A percentile compares a stretch with the other conserved stretches of the same genome.
phyloP scores from a whole-genome alignment of 2,113 vertebrate genomes.

The Vimba vimba region DNA sequence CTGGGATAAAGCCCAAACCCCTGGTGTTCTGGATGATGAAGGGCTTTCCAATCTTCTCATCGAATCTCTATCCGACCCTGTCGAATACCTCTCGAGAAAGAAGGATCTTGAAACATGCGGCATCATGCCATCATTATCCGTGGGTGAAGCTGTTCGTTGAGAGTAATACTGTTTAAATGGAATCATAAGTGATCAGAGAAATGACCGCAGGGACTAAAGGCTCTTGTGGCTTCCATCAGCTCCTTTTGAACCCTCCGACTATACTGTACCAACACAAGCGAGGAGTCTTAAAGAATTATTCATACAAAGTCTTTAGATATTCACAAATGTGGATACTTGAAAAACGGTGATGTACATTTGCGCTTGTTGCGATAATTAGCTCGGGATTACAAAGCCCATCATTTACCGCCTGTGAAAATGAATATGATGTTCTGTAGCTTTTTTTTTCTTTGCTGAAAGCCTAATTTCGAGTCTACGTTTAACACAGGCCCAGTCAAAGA shows the following conservation, averaged over 20 bases:
- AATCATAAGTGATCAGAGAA: constrained; percentile 33
- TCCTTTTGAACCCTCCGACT: background rate
- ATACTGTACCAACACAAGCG: background rate
- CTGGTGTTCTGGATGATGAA: constrained; percentile 35
- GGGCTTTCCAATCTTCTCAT: constrained; percentile 31
- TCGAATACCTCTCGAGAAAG: constrained; percentile 16
- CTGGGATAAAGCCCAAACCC: constrained; percentile 45
- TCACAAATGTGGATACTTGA: constrained; percentile 58
- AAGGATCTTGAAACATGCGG: constrained; percentile 19
- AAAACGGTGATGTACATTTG: constrained; percentile 65
- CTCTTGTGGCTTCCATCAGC: background rate
- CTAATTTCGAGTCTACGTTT: background rate
- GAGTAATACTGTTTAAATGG: constrained; percentile 29
- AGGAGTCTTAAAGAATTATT: constrained; percentile 66
- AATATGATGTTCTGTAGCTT: background rate
- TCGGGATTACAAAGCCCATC: constrained; percentile 21
- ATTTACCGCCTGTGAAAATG: constrained; percentile 13
- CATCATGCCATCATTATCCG: background rate
- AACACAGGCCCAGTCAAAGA: background rate
- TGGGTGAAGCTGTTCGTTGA: constrained; percentile 25
- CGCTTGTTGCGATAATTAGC: constrained; percentile 60
- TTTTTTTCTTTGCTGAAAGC: background rate
- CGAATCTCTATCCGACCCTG: constrained; percentile 27
- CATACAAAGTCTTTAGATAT: constrained; percentile 61
- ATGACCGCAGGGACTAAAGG: constrained; percentile 14